A percentile compares a stretch with the other conserved stretches of the same genome.
Conservation (phyloP, 1,140 invertebrate genomes). For the Listronotus bonariensis region DNA sequence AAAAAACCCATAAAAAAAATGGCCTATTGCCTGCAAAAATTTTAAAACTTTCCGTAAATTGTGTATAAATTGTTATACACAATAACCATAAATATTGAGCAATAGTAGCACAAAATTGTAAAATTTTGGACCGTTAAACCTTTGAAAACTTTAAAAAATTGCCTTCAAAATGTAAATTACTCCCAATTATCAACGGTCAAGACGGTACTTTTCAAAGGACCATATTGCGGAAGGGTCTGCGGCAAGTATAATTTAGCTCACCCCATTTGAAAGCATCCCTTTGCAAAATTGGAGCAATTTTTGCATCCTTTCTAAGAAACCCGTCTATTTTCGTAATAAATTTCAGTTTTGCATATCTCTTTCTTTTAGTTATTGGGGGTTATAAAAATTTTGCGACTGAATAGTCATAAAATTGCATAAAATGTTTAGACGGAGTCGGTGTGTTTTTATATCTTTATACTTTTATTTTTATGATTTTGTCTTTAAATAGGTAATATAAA, state of each 20-base stretch:
- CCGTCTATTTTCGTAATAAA: constrained; percentile 14
- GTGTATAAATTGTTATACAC: too few species aligned
- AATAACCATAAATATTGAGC: too few species aligned
- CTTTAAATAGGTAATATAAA: too few species aligned
- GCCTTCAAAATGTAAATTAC: constrained; percentile 10
- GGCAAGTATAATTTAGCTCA: constrained; percentile 16
- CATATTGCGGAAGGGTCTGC: constrained; percentile 17
- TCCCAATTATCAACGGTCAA: constrained; percentile 15
- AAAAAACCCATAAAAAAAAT: too few species aligned
- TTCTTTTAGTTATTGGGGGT: constrained; percentile 3
- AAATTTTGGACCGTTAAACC: neutral
- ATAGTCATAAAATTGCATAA: constrained; percentile 18
- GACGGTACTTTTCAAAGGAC: constrained; percentile 16
- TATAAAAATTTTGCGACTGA: constrained; percentile 1
- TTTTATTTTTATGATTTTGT: too few species aligned
- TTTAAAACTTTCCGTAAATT: too few species aligned
- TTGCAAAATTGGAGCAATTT: constrained; percentile 22
- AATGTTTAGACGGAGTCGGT: neutral
- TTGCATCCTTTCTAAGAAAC: constrained; percentile 12
- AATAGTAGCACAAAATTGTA: too few species aligned
- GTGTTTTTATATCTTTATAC: too few species aligned
- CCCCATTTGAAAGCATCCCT: constrained; percentile 19
- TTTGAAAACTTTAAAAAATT: constrained; percentile 6
- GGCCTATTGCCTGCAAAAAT: too few species aligned
- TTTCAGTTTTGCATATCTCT: constrained; percentile 21